Evolutionary conservation across 2,797 vertebrate species (phyloP), one percentile per base, ranked within the genome.

Genomic region (Protosalanx chinensis): DNA sequence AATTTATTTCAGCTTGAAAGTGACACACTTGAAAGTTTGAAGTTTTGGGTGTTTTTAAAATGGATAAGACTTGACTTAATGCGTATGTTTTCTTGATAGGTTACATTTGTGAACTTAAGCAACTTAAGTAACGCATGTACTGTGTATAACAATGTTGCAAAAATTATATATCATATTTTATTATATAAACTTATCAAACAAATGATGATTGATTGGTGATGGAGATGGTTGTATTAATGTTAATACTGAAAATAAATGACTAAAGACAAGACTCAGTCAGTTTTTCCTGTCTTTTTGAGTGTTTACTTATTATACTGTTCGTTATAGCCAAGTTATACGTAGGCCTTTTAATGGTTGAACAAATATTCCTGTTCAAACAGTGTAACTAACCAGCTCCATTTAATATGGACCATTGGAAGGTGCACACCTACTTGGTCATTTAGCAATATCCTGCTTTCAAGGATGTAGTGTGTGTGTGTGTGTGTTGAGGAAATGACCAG

Each of bases 381-480:
- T 86, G 84, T n/a, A n/a, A 80, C 67, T 56, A 7, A 76, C 6
- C 72, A 37, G 60, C 68, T 71, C 49, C 70, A 64, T 69, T 71
- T 74, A 60, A 81, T 58, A 68, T 23, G 60, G 12, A 8, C 32
- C 13, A 16, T 72, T 46, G 1, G 49, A 74, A 16, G 67, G 69
- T 76, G 70, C 73, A 71, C 85, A 76, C 84, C 88, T 78, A 74
- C 73, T 77, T 72, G 23, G 67, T 71, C 71, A 16, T 4, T 73
- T 64, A 46, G 29, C 2, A 70, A 88, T 81, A 89, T 91, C 90
- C 90, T 91, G 83, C 83, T 85, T 12, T 85, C 76, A 82, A 89
- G 88, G 90, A 91, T 90, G 82, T 86, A 57, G 72, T 6, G 12
- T 64, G 57, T 32, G 32, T n/a, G 33, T 65, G 71, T 65, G 35